phyloP scores from a whole-genome alignment of 2,797 vertebrate genomes.

The Heliangelus exortis region DNA sequence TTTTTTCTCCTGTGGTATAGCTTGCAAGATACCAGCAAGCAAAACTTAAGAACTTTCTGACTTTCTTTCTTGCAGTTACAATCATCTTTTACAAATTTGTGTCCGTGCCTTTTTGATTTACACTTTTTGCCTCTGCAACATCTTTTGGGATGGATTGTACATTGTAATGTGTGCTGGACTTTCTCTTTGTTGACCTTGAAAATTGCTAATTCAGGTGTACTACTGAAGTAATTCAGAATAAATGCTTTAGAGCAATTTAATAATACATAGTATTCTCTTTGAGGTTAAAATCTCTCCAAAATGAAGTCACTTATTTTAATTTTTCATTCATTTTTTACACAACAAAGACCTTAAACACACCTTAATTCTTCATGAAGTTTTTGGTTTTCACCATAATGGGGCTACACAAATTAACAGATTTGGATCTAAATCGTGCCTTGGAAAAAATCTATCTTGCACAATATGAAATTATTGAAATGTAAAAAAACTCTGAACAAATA shows the following conservation, averaged over 20 bases:
- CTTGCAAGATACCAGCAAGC: background rate
- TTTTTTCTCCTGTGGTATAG: background rate
- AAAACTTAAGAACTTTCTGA: conserved; percentile 2
- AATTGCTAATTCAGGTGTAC: background rate
- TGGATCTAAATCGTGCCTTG: background rate
- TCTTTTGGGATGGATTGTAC: background rate
- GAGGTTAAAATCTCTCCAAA: background rate
- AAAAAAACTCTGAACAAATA: background rate
- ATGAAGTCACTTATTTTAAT: background rate
- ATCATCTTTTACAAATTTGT: background rate
- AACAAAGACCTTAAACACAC: background rate
- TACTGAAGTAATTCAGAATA: background rate
- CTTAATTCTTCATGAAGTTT: fast-evolving
- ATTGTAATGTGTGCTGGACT: background rate
- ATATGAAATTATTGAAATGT: background rate
- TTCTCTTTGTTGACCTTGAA: background rate
- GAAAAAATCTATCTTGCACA: background rate
- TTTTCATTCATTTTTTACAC: background rate
- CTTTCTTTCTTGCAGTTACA: background rate
- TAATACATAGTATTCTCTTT: background rate
- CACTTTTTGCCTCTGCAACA: background rate
- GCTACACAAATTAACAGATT: fast-evolving
- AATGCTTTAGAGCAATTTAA: background rate
- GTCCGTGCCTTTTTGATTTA: background rate
- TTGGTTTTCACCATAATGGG: background rate